Conservation (phyloP, 2,888 invertebrate genomes). For the Cosmorhoe ocellata region DNA sequence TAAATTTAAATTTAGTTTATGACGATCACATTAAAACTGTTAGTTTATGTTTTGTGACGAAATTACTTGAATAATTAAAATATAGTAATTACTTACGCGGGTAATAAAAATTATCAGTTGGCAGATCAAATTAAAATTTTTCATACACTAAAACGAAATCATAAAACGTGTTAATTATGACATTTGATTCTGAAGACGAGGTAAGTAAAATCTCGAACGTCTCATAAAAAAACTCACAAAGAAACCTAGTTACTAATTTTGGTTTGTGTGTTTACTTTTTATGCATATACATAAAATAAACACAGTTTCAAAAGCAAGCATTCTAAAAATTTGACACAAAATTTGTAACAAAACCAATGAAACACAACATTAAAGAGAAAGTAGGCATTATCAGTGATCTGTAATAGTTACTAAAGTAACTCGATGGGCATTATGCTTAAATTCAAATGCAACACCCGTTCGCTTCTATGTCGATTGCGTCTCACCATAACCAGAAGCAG, state of each 20-base stretch:
- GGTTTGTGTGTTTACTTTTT: too few species aligned
- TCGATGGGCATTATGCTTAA: too few species aligned
- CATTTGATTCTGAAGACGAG: neutral
- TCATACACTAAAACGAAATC: constrained; percentile 7
- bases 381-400: too few species aligned
- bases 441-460: neutral
- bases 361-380: too few species aligned
- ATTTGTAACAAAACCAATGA: too few species aligned
- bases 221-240: neutral
- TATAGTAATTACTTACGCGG: constrained; percentile 2
- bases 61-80: constrained; percentile 16
- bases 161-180: constrained; percentile 15
- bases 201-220: neutral
- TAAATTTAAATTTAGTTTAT: constrained; percentile 5
- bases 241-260: too few species aligned
- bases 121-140: constrained; percentile 16
- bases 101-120: constrained; percentile 11
- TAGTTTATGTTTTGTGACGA: constrained; percentile 24
- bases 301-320: too few species aligned
- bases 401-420: too few species aligned
- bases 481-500: constrained; percentile 46
- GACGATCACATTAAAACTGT: constrained; percentile 14
- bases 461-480: constrained; percentile 12
- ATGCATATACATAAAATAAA: too few species aligned
- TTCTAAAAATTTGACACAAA: too few species aligned